Evolutionary conservation across 2,797 vertebrate genomes (phyloP), one percentile per base, ranked within the genome.

Genomic region (Cirrhinus molitorella): DNA sequence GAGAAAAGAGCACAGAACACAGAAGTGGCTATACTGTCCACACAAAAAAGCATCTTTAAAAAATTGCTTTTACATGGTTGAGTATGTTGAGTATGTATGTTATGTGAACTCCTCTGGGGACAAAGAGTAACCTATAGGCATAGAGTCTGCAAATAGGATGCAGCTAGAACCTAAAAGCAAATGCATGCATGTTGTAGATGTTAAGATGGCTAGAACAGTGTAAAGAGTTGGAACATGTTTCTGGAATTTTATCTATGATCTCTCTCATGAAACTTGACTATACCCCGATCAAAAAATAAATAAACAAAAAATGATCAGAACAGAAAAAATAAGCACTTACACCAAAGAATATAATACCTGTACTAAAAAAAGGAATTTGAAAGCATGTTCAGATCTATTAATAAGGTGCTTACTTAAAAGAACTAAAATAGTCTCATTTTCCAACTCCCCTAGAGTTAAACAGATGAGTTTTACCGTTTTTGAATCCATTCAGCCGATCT

Each of bases 31-130:
- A 43, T 49, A 43, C 53, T 37, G 51, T 34, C 53, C 63, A 31
- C 67, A 68, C n/a, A 72, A 47, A 80, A n/a, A 75, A 55, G 61
- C 45, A 68, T 45, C 25, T 75, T 55, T 75, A 63, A 47, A 71
- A 77, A 67, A 76, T 45, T 17, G 53, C 51, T 79, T 23, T 67
- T 80, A 47, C 34, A 87, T 17, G 71, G 23, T 78, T 40, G 43
- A 34, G 23, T 61, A 28, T 28, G 16, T 61, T 31, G 23, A 25
- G 6, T 63, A 63, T 63, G 49, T 37, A n/a, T n/a, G n/a, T n/a
- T n/a, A n/a, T n/a, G n/a, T 65, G 10, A 77, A 2, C 74, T 66
- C 28, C 11, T 55, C 57, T 43, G 14, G 59, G 71, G 45, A 53
- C 45, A 55, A 37, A 37, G 68, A 49, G 43, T 81, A 34, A 63